Evolutionary conservation across 2,797 vertebrate species (phyloP).

Genomic region (Pseudomugil tenellus): DNA sequence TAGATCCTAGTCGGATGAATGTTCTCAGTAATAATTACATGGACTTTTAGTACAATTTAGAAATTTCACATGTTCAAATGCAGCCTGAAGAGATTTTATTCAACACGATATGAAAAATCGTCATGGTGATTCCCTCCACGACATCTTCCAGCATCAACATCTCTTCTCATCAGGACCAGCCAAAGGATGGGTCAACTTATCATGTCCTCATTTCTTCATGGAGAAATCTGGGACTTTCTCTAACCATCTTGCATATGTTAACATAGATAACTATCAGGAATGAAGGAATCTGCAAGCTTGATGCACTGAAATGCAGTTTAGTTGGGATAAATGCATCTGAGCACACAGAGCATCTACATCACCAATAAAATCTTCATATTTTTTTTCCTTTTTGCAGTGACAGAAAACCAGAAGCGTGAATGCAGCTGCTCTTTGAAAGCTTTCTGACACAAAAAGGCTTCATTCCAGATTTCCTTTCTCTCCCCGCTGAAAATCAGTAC

Average conservation of each 20-base stretch:
- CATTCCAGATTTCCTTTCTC: conserved; percentile 16
- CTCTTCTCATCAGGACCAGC: conserved; percentile 39
- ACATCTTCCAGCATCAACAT: conserved; percentile 11
- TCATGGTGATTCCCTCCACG: conserved; percentile 30
- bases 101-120: conserved; percentile 42
- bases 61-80: conserved; percentile 20
- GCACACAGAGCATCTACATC: not conserved
- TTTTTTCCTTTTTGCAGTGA: conserved; percentile 19
- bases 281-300: conserved; percentile 19
- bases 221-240: conserved; percentile 5
- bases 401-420: conserved; percentile 30
- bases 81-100: conserved; percentile 29
- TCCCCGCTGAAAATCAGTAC: conserved; percentile 24
- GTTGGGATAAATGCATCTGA: not conserved
- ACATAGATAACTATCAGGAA: conserved; percentile 13
- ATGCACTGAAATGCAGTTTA: not conserved
- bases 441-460: conserved; percentile 38
- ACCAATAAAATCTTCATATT: not conserved
- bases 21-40: conserved; percentile 8
- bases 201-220: not conserved
- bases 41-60: conserved; percentile 6
- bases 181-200: conserved; percentile 10
- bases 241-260: not conserved
- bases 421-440: conserved; percentile 29
- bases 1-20: conserved; percentile 13